phyloP scores from a whole-genome alignment of 2,797 vertebrate species.

The Labroides dimidiatus region DNA sequence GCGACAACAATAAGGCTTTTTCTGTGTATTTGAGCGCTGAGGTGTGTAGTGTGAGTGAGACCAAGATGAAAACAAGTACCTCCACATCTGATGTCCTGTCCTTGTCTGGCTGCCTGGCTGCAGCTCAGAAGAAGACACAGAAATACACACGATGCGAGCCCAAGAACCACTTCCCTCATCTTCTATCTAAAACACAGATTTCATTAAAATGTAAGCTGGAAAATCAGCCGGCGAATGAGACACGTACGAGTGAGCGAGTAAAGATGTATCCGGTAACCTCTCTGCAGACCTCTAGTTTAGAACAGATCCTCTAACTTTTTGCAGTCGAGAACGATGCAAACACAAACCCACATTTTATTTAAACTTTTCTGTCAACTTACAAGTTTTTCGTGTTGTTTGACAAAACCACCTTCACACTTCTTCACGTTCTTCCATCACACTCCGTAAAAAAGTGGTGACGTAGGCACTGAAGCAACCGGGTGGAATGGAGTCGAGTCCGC shows the following conservation, averaged over 20 bases:
- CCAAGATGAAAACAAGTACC: conserved; percentile 71
- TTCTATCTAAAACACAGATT: conserved; percentile 56
- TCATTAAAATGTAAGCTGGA: conserved; percentile 2
- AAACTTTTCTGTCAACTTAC: conserved; percentile 64
- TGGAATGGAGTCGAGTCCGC: conserved; percentile 7
- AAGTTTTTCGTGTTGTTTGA: conserved; percentile 13
- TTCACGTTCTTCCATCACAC: conserved; percentile 65
- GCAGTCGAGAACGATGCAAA: neutral
- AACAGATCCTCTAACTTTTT: neutral
- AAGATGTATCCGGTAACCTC: neutral
- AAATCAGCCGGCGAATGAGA: neutral
- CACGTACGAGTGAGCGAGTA: neutral
- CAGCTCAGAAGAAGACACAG: conserved; percentile 76
- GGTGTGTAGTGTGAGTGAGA: neutral
- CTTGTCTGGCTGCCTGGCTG: conserved; percentile 83
- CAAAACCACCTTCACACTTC: conserved; percentile 37
- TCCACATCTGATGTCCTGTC: conserved; percentile 95
- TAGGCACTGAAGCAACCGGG: conserved; percentile 55
- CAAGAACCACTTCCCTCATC: conserved; percentile 71
- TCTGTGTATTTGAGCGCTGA: neutral
- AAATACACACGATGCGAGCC: conserved; percentile 70
- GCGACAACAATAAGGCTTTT: neutral
- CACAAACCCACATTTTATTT: neutral
- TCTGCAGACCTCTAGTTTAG: neutral
- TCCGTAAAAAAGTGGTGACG: conserved; percentile 82